These are phyloP conservation scores for Scaptomyza parva DNA, from an alignment of 2,888 invertebrate genomes.

Conservation along the genomic window DNA sequence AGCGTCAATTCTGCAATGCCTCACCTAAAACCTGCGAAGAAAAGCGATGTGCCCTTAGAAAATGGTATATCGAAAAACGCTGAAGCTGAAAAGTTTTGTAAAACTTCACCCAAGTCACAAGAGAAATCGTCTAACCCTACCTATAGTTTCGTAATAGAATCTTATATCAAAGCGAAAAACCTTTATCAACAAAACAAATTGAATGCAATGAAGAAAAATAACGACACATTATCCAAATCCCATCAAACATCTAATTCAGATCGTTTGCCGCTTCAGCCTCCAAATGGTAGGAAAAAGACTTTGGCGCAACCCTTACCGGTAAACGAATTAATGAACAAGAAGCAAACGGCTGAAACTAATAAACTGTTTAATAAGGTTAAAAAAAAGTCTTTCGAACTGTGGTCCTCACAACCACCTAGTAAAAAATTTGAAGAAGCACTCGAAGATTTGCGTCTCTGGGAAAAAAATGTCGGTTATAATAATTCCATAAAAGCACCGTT, in stretches of 20 bases:
- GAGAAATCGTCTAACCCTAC: not conserved
- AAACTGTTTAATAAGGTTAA: conserved; percentile 1
- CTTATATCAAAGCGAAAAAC: not conserved
- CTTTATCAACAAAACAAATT: conserved; percentile 1
- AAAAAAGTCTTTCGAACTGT: not conserved
- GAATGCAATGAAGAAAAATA: not conserved
- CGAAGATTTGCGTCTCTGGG: not conserved
- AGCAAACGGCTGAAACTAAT: not conserved
- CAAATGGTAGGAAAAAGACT: not conserved
- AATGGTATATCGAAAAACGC: not conserved
- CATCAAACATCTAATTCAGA: not conserved
- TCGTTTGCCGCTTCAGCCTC: not conserved
- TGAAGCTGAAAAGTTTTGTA: not conserved
- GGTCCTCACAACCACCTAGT: conserved; percentile 2
- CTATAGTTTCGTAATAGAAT: not conserved
- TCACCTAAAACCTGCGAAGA: not conserved
- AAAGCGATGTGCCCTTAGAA: not conserved
- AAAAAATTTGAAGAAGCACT: not conserved
- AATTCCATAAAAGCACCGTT: too few species aligned
- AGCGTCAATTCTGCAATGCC: not conserved
- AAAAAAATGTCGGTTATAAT: not conserved
- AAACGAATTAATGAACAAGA: not conserved
- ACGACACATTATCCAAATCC: not conserved
- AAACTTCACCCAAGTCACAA: not conserved
- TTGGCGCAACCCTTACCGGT: not conserved